Base-by-base conservation (phyloP, 2,113 vertebrate genomes). In the Sylvietta virens region DNA sequence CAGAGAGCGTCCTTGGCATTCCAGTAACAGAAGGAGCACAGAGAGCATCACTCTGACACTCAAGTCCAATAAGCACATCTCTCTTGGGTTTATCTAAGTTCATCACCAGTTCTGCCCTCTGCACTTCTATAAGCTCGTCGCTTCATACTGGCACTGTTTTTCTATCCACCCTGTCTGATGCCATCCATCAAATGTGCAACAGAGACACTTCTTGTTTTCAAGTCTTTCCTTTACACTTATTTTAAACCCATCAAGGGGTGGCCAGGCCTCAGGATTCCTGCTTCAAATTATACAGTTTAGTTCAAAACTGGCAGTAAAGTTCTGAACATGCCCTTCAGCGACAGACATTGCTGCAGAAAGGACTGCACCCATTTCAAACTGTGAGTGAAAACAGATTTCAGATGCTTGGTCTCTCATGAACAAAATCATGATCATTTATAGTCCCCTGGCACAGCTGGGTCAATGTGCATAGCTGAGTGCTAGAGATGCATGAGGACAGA, bases 221-320 rank as follows among this genome's bases (percentile, higher is more conserved):
- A 95, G 28, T 30, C 61, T 64, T 84, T 73, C 45, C 33, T 40
- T 69, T 51, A 39, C 9, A 30, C 3, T 11, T 2, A 2, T 90
- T 77, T 80, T 77, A 92, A 86, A n/a, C 27, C 7, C 21, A 88
- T 35, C 22, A 92, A 94, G 15, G 37, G 48, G 61, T 3, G 0
- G 21, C 4, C 62, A 81, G 30, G 44, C 16, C 35, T 83, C 37
- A 67, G 51, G 44, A 89, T 60, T 78, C 22, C 56, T 81, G 61
- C 57, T 92, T 80, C 37, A 53, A 64, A 79, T 81, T 37, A 56
- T 30, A 35, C 9, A 45, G 28, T 22, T 74, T 84, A 40, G 30
- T 90, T 81, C 53, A 86, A 56, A 92, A 13, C 33, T 84, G 67
- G 42, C 88, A 94, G 35, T 54, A 69, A 45, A 88, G 40, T 89